A percentile compares a stretch with the other conserved stretches of the same genome.
Conservation (phyloP, 2,113 vertebrate genomes). For the Mesitornis unicolor region DNA sequence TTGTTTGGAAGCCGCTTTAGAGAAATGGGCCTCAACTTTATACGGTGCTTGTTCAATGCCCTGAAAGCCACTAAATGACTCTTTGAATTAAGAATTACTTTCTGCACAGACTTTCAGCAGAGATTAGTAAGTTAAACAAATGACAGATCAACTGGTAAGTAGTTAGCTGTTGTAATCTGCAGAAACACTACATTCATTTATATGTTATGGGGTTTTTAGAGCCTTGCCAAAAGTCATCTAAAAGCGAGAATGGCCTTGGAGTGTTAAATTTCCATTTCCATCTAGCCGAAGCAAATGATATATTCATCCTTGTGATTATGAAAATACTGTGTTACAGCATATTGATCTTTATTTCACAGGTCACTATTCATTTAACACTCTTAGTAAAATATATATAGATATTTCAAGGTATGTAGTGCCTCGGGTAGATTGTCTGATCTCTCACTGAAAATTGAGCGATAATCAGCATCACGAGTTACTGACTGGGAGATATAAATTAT, state of each 20-base stretch:
- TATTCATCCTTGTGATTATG: slow-evolving; percentile 41
- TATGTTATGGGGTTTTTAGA: slow-evolving; percentile 13
- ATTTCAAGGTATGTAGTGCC: slow-evolving; percentile 52
- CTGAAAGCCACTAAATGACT: background rate
- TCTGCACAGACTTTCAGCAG: background rate
- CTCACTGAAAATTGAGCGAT: slow-evolving; percentile 61
- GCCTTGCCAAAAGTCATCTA: slow-evolving; percentile 50
- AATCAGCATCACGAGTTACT: slow-evolving; percentile 64
- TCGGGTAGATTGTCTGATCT: slow-evolving; percentile 32
- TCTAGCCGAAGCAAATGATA: slow-evolving; percentile 58
- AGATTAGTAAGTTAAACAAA: background rate
- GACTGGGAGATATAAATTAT: slow-evolving; percentile 65
- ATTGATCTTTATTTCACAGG: slow-evolving; percentile 42
- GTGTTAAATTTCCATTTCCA: slow-evolving; percentile 60
- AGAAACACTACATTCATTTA: background rate
- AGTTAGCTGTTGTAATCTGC: background rate
- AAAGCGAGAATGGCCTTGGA: slow-evolving; percentile 30
- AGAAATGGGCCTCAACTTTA: background rate
- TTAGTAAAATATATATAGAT: slow-evolving; percentile 52
- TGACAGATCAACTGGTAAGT: background rate
- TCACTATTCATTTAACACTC: slow-evolving; percentile 40
- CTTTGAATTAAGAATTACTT: background rate
- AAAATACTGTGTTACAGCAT: slow-evolving; percentile 54
- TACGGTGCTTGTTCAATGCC: background rate
- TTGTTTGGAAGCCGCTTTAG: background rate